These are phyloP conservation scores for Drosophila ogumai DNA, from an alignment of 1,140 invertebrate genomes.

Conservation along the genomic window DNA sequence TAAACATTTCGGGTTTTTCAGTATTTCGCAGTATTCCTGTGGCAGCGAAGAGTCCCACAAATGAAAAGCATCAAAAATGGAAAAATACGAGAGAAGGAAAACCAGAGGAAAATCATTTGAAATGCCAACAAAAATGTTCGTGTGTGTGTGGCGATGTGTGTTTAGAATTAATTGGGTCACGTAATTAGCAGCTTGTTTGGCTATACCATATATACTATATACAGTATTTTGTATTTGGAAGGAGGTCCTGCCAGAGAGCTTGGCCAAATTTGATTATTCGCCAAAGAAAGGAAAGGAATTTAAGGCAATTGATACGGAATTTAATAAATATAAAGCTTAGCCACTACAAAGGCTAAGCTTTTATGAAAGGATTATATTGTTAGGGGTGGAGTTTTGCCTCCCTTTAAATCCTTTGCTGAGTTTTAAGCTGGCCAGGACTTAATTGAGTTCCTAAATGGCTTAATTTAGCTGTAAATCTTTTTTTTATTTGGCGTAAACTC, in stretches of 20 bases:
- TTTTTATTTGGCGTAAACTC: not conserved
- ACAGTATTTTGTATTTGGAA: slow-evolving; percentile 2
- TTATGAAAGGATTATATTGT: not conserved
- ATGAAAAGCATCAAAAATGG: slow-evolving; percentile 46
- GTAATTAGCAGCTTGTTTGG: slow-evolving; percentile 76
- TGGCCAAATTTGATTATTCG: slow-evolving; percentile 26
- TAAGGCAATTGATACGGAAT: slow-evolving; percentile 12
- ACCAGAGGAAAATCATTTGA: slow-evolving; percentile 49
- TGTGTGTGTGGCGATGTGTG: slow-evolving; percentile 46
- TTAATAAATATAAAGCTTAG: slow-evolving; percentile 10
- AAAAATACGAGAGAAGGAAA: slow-evolving; percentile 32
- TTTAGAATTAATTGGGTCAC: slow-evolving; percentile 80
- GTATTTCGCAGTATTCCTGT: slow-evolving; percentile 12
- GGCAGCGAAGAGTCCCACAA: slow-evolving; percentile 8
- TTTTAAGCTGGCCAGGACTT: not conserved
- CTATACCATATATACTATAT: slow-evolving; percentile 6
- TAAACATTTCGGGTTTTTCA: slow-evolving; percentile 73
- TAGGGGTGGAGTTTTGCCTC: not conserved
- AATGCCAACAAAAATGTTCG: slow-evolving; percentile 51
- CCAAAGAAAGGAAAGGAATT: not conserved
- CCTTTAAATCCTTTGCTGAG: not conserved
- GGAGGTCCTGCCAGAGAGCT: not conserved
- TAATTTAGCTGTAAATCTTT: not conserved
- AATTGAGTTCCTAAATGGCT: not conserved
- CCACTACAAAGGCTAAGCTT: not conserved